A percentile compares a stretch with the other conserved stretches of the same genome.
Evolutionary conservation across 2,888 invertebrate genomes (phyloP).

Genomic region (Calameuta pallipes): DNA sequence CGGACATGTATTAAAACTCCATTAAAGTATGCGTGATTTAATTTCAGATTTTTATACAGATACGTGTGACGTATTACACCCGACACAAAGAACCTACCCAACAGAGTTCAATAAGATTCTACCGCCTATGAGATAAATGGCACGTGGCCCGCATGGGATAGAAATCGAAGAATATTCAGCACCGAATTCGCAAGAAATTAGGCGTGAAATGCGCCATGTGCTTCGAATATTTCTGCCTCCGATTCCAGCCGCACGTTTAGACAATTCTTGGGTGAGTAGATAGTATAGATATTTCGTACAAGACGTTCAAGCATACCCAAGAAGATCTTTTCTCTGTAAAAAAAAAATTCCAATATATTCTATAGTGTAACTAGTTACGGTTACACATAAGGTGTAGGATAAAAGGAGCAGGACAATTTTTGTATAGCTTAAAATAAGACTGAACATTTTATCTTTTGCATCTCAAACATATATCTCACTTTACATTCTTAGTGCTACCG

Average conservation of each 20-base stretch:
- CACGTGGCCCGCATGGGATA: conserved; percentile 7
- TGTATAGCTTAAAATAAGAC: not conserved
- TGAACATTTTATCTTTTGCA: not conserved
- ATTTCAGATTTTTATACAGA: not conserved
- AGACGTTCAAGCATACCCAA: not conserved
- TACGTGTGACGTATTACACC: not conserved
- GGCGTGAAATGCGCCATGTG: conserved; percentile 61
- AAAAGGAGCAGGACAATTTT: not conserved
- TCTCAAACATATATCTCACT: not conserved
- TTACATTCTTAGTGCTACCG: not conserved
- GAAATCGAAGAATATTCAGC: conserved; percentile 50
- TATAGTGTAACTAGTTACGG: not conserved
- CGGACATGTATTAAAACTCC: not conserved
- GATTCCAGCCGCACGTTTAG: conserved; percentile 28
- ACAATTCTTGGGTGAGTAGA: not conserved
- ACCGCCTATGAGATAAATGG: not conserved
- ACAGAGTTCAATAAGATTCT: not conserved
- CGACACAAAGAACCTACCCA: not conserved
- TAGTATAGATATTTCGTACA: not conserved
- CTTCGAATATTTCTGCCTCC: conserved; percentile 55
- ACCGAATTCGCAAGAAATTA: conserved; percentile 57
- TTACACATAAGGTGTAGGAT: not conserved
- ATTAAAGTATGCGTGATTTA: not conserved
- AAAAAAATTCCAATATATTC: not conserved
- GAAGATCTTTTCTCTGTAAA: not conserved